A percentile compares a stretch with the other conserved stretches of the same genome.
These are phyloP conservation scores for Sarcophaga bullata DNA, from an alignment of 1,140 invertebrate species.

Conservation along the genomic window DNA sequence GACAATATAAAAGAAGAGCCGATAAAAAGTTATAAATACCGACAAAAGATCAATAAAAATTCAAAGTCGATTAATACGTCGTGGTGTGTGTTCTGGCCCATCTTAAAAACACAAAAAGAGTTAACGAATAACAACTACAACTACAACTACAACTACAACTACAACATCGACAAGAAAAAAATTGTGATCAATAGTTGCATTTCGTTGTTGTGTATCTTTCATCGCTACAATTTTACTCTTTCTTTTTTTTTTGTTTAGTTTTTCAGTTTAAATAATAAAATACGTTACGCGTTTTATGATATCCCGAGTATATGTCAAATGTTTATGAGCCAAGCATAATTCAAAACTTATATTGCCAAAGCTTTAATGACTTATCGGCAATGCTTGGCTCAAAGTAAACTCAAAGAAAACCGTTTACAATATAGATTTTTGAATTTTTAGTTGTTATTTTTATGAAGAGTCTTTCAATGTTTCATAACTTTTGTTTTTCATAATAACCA, in stretches of 20 bases:
- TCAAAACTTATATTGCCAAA: neutral
- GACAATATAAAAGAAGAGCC: constrained; percentile 25
- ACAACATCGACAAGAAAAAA: no score
- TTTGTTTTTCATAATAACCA: no score
- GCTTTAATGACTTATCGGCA: no score
- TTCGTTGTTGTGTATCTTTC: no score
- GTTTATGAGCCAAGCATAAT: neutral
- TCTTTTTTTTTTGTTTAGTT: neutral
- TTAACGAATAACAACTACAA: neutral
- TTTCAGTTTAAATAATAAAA: neutral
- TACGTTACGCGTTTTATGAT: constrained; percentile 9
- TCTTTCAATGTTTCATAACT: no score
- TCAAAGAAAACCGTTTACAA: no score
- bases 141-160: no score
- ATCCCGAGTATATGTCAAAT: neutral
- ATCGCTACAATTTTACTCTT: neutral
- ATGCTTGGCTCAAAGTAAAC: no score
- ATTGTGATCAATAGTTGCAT: constrained; percentile 1
- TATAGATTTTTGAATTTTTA: no score
- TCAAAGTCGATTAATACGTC: constrained; percentile 34
- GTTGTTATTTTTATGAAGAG: no score
- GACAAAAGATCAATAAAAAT: constrained; percentile 41
- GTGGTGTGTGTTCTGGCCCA: constrained; percentile 31
- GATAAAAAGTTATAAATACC: constrained; percentile 11
- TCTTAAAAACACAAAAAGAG: neutral